Evolutionary conservation across 35 echinoderm and acorn worm species (phyloP).

Genomic region (Anneissia japonica): DNA sequence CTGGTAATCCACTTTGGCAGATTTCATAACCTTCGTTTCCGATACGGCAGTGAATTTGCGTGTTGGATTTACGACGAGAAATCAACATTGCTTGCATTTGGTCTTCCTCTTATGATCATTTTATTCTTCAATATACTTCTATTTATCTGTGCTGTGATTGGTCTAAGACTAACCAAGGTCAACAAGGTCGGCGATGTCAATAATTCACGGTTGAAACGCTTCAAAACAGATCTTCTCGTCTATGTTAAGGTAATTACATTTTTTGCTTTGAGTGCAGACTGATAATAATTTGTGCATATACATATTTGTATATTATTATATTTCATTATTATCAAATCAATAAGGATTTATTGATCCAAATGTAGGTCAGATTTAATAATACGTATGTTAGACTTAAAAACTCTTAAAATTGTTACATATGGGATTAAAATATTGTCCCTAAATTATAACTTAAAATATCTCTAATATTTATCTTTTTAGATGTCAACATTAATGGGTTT

Average conservation of each 20-base stretch:
- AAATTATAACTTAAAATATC: too few species aligned
- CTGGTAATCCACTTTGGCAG: not conserved
- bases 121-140: not conserved
- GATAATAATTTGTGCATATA: too few species aligned
- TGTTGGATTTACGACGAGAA: conserved; percentile 12
- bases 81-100: not conserved
- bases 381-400: too few species aligned
- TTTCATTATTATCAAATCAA: too few species aligned
- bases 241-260: not conserved
- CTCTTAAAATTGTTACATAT: too few species aligned
- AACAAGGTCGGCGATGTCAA: not conserved
- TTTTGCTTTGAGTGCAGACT: too few species aligned
- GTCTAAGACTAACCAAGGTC: not conserved
- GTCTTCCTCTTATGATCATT: not conserved
- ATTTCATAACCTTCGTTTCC: not conserved
- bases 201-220: not conserved
- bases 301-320: too few species aligned
- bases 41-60: not conserved
- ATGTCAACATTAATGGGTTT: conserved; percentile 59
- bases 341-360: too few species aligned
- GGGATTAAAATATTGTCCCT: too few species aligned
- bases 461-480: too few species aligned
- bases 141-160: not conserved
- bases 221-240: not conserved
- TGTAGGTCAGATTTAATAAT: too few species aligned